A percentile compares a stretch with the other conserved stretches of the same genome.
Evolutionary conservation across 1,140 invertebrate genomes (phyloP).

Genomic region (Megalopta genalis): DNA sequence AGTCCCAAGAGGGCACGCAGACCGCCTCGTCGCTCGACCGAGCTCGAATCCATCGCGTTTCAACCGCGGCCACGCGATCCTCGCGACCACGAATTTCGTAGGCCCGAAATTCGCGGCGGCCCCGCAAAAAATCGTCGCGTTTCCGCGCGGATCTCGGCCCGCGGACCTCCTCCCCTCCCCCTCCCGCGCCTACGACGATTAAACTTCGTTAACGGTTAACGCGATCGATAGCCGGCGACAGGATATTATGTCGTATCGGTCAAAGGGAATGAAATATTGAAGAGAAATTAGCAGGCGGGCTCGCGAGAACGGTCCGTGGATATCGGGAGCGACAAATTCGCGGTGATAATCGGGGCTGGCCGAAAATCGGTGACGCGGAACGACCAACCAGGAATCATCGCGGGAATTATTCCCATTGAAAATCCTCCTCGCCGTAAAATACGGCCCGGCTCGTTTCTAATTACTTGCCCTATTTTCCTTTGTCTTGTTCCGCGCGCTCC

Average conservation of each 20-base stretch:
- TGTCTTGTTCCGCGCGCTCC: slow-evolving; percentile 33
- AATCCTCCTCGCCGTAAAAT: slow-evolving; percentile 30
- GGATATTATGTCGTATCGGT: not conserved
- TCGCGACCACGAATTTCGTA: not conserved
- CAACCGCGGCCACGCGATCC: not conserved
- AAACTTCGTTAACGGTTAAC: not conserved
- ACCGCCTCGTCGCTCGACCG: not conserved
- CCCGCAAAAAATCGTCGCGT: not conserved
- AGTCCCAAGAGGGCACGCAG: slow-evolving; percentile 20
- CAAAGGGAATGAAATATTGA: slow-evolving; percentile 8
- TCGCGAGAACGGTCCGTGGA: not conserved
- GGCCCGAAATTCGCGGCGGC: too few relatives aligned
- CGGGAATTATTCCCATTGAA: slow-evolving; percentile 48
- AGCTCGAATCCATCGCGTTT: slow-evolving; percentile 21
- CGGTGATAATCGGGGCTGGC: not conserved
- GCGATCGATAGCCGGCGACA: not conserved
- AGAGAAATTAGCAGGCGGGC: not conserved
- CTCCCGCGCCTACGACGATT: slow-evolving; percentile 3
- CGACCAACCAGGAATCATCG: slow-evolving; percentile 30
- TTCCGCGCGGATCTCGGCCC: too few relatives aligned
- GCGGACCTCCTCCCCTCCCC: too few relatives aligned
- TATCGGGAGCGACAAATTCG: not conserved
- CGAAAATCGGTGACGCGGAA: slow-evolving; percentile 37
- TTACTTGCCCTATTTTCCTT: slow-evolving; percentile 50
- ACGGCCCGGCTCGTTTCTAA: slow-evolving; percentile 35